Evolutionary conservation across 2,113 vertebrate species (phyloP), one percentile per base, ranked within the genome.

Genomic region (Corvus moneduloides): DNA sequence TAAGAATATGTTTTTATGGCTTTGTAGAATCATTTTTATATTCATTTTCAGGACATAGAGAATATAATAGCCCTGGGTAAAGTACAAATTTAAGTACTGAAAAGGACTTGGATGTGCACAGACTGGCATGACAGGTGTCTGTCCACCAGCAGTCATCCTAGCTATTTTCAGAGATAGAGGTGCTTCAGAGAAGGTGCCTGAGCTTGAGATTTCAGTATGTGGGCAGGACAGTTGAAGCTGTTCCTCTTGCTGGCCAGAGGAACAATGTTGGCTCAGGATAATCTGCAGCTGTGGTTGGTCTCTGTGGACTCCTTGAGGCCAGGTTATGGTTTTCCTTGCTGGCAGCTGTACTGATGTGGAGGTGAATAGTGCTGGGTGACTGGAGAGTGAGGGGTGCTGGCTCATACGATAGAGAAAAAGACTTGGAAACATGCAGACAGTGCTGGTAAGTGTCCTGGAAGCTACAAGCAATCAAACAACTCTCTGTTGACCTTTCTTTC

Each of bases 281-380:
- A 54, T 20, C 73, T 46, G 51, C 13, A 75, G 64, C 64, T 78
- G 22, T 44, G 37, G 18, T 11, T 90, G 66, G 24, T 73, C 30
- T 90, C 27, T 72, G 27, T n/a, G 46, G 51, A 28, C 28, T 37
- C 54, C 33, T n/a, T 43, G 26, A 32, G 90, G 33, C 16, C n/a
- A 74, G 16, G 33, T 37, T 52, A 52, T 10, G 32, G 15, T 77
- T 92, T 68, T 26, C 13, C 37, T 69, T 80, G 37, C 86, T 64
- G 71, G 51, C n/a, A 80, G 27, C 5, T 51, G 13, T 8, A 32
- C 19, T 44, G 54, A 9, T 0, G 0, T 30, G 44, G 27, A 92
- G 41, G 22, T 48, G 22, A 77, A 20, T 16, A 49, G 17, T 10
- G 15, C 41, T 23, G 32, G 41, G 55, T 54, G 43, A 18, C 18